Conservation (phyloP, 1,140 invertebrate genomes). For the Macrosteles quadrilineatus region DNA sequence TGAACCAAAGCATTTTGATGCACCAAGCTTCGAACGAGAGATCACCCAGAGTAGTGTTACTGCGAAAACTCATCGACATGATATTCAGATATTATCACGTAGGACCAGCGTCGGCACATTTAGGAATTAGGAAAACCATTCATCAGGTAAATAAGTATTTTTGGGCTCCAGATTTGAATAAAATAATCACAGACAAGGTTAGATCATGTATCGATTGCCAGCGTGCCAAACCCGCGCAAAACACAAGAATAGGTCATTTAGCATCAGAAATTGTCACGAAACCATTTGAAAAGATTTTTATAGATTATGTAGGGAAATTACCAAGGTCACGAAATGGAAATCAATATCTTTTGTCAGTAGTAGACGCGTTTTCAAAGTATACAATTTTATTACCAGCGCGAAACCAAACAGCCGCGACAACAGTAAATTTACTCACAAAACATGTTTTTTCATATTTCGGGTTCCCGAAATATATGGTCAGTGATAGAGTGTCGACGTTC, state of each 20-base stretch:
- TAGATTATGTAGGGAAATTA: not conserved
- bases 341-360: not conserved
- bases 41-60: not conserved
- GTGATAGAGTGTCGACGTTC: not conserved
- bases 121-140: not conserved
- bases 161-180: not conserved
- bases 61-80: not conserved
- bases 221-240: not conserved
- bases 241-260: not conserved
- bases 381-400: not conserved
- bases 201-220: not conserved
- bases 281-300: not conserved
- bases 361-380: constrained; percentile 14
- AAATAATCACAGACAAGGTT: not conserved
- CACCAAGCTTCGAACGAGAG: not conserved
- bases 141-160: not conserved
- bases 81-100: constrained; percentile 5
- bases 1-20: not conserved
- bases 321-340: not conserved
- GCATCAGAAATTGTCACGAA: not conserved
- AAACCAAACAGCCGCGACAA: not conserved
- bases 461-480: not conserved
- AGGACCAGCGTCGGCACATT: not conserved
- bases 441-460: constrained; percentile 10
- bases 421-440: not conserved